Evolutionary conservation across 2,113 vertebrate genomes (phyloP).

Genomic region (Phalacrocorax carbo): DNA sequence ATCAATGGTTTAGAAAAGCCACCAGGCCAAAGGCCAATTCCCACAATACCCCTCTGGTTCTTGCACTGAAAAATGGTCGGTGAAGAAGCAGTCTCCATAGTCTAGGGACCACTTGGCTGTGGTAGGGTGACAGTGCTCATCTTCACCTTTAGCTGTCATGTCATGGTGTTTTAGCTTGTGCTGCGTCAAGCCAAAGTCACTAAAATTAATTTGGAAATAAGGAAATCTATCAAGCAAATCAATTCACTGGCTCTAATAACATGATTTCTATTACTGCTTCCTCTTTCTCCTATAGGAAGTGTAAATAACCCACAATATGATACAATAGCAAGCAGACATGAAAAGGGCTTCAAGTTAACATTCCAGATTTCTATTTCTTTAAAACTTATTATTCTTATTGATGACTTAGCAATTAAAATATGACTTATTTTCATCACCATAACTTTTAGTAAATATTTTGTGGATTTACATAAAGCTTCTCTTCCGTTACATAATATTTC

Average conservation of each 20-base stretch:
- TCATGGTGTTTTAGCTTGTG: not conserved
- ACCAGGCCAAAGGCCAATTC: not conserved
- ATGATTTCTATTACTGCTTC: not conserved
- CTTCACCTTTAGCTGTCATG: not conserved
- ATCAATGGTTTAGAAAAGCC: not conserved
- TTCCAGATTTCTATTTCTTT: not conserved
- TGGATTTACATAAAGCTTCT: not conserved
- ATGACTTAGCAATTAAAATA: not conserved
- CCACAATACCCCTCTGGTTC: not conserved
- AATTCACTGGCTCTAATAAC: not conserved
- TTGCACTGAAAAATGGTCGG: not conserved
- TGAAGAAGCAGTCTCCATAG: not conserved
- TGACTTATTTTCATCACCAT: not conserved
- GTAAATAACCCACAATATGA: not conserved
- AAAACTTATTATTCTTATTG: not conserved
- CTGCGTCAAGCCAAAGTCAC: not conserved
- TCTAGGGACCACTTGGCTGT: not conserved
- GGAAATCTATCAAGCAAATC: not conserved
- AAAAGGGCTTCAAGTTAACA: not conserved
- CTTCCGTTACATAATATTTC: not conserved
- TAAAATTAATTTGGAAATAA: not conserved
- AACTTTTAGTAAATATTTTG: not conserved
- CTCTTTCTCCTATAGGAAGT: not conserved
- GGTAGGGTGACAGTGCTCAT: not conserved
- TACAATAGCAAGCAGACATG: not conserved